Base-by-base conservation (phyloP, 2,113 vertebrate genomes). In the Siphamia tubifer region DNA sequence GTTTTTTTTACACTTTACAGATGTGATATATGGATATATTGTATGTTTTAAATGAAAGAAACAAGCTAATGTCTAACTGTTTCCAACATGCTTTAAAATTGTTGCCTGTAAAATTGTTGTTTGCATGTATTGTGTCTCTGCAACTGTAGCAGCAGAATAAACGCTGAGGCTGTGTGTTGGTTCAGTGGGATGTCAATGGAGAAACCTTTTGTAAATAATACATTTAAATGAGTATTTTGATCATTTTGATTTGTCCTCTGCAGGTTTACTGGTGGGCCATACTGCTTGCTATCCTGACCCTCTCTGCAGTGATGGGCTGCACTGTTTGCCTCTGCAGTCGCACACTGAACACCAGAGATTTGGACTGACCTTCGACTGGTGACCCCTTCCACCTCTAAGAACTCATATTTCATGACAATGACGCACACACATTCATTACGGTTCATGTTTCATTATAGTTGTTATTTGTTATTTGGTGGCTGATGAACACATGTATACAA, bases 211-310 rank as follows among this genome's bases (percentile, higher is more conserved):
- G 8, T 40, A 40, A 40, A 20, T 20, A 43, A 43, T 2, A n/a
- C n/a, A n/a, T n/a, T n/a, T n/a, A n/a, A n/a, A 23, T 2, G 6
- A 42, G 6, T 42, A 2, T 17, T 44, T 15, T 28, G 16, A 43
- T 0, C 2, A 3, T 60, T 60, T 30, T 10, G n/a, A 32, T 36
- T 20, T 38, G 0, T 68, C 17, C 31, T 58, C 49, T 49, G 16
- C 71, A 93, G 93, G 90, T 79, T 28, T 39, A 89, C 17, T 94
- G 92, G 92, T 94, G 93, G 92, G 90, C 73, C 23, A 89, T 90
- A n/a, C 88, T 95, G 36, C 48, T 94, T 42, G 87, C 67, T 16
- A 87, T 94, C 56, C 84, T 94, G 52, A 63, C 64, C 0, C 23
- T 94, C 17, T 92, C 91, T 11, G 90, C 66, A 2, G 28, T 92